Conservation (phyloP, 2,888 invertebrate species). For the Syritta pipiens region DNA sequence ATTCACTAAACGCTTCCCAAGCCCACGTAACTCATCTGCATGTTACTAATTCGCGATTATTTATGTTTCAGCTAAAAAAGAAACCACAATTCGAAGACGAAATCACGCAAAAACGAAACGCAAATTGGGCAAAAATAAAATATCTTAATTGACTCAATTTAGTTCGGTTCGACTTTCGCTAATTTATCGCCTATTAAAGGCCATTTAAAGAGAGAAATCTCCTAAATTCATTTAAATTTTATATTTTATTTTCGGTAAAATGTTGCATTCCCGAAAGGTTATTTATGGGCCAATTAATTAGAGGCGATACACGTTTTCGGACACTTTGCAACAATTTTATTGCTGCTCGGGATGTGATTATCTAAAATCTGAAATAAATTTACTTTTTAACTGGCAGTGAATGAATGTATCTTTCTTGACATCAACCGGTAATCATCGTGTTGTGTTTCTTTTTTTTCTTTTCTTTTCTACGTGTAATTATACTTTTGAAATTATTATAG, state of each 20-base stretch:
- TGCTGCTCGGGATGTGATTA: conserved; percentile 35
- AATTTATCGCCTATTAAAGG: conserved; percentile 61
- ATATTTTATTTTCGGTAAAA: conserved; percentile 23
- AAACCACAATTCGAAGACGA: not conserved
- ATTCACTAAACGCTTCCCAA: conserved; percentile 50
- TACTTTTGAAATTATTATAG: too few species aligned
- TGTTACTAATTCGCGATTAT: conserved; percentile 38
- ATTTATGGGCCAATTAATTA: conserved; percentile 67
- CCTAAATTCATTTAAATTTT: conserved; percentile 53
- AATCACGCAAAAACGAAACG: conserved; percentile 27
- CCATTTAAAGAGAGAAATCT: conserved; percentile 65
- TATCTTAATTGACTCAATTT: conserved; percentile 65
- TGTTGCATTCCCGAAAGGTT: conserved; percentile 47
- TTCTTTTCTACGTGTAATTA: too few species aligned
- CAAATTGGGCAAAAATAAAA: conserved; percentile 56
- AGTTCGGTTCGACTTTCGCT: conserved; percentile 52
- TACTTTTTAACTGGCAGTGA: conserved; percentile 31
- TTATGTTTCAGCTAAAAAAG: conserved; percentile 18
- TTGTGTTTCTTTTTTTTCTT: too few species aligned
- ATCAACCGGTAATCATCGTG: too few species aligned
- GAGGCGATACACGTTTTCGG: conserved; percentile 58
- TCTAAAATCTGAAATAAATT: conserved; percentile 47
- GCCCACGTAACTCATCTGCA: conserved; percentile 47
- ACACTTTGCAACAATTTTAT: conserved; percentile 66
- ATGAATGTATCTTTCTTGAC: too few species aligned